Percentiles rank a stretch among this genome's conserved stretches.
These are phyloP conservation scores for Eupithecia insigniata DNA, from an alignment of 2,888 invertebrate genomes.

Conservation along the genomic window DNA sequence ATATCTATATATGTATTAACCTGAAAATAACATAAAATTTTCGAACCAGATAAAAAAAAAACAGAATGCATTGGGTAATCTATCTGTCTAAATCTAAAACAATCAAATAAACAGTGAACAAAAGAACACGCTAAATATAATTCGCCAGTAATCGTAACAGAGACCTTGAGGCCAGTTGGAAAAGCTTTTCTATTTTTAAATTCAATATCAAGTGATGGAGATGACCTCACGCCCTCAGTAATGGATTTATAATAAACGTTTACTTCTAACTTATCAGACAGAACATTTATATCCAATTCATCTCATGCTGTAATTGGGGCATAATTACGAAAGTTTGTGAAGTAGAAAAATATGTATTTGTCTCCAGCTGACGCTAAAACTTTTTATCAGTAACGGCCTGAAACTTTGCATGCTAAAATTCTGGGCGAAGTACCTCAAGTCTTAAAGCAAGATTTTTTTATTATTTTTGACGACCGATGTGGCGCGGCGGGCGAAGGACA, in stretches of 20 bases:
- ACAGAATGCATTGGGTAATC: not conserved
- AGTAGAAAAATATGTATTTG: not conserved
- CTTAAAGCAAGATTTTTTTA: not conserved
- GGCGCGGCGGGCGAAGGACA: no score
- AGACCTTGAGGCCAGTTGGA: conserved; percentile 56
- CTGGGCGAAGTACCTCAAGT: not conserved
- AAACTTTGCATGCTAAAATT: not conserved
- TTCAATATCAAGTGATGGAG: conserved; percentile 52
- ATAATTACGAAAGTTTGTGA: not conserved
- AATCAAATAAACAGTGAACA: conserved; percentile 19
- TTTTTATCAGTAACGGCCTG: not conserved
- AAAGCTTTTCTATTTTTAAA: conserved; percentile 56
- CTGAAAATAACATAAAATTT: not conserved
- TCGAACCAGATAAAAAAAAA: not conserved
- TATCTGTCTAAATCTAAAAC: not conserved
- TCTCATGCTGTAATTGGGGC: not conserved
- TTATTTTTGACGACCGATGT: no score
- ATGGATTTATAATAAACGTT: conserved; percentile 45
- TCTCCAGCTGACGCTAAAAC: not conserved
- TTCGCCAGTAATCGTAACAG: conserved; percentile 47
- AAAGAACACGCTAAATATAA: conserved; percentile 46
- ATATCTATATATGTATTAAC: not conserved
- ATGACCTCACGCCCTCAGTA: conserved; percentile 54
- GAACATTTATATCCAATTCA: not conserved
- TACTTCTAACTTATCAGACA: conserved; percentile 3